phyloP scores from a whole-genome alignment of 2,888 invertebrate species.

The Tanypteryx hageni region DNA sequence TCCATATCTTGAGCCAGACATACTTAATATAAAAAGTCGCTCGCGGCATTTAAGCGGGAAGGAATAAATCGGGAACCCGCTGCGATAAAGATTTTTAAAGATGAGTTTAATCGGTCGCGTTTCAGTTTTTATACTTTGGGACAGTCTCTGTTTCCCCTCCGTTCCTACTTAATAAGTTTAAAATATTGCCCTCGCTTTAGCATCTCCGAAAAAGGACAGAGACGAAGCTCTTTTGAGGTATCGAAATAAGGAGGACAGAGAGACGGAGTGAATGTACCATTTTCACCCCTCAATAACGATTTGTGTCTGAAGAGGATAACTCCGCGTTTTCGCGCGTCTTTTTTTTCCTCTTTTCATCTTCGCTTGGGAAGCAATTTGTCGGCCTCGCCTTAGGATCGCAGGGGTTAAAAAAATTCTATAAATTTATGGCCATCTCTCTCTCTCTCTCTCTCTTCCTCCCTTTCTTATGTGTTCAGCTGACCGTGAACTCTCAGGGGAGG shows the following conservation, averaged over 20 bases:
- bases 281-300: not conserved
- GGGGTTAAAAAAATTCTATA: not conserved
- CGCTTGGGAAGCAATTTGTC: slow-evolving; percentile 9
- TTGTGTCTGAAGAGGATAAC: slow-evolving; percentile 7
- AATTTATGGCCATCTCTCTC: not conserved
- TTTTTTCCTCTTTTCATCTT: not conserved
- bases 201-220: not conserved
- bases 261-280: not conserved
- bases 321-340: not conserved
- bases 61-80: too few species aligned
- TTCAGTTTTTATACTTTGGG: not conserved
- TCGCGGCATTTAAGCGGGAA: too few species aligned
- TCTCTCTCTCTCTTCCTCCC: not conserved
- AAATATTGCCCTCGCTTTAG: not conserved
- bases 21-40: too few species aligned
- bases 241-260: not conserved
- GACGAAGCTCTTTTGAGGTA: too few species aligned
- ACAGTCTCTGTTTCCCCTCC: not conserved
- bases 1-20: too few species aligned
- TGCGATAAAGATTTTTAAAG: not conserved
- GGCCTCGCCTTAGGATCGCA: not conserved
- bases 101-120: not conserved
- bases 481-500: not conserved
- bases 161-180: not conserved
- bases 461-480: slow-evolving; percentile 3